Base-by-base conservation (phyloP, 92 coral and sea anemone species). In the Paragorgia papillata region DNA sequence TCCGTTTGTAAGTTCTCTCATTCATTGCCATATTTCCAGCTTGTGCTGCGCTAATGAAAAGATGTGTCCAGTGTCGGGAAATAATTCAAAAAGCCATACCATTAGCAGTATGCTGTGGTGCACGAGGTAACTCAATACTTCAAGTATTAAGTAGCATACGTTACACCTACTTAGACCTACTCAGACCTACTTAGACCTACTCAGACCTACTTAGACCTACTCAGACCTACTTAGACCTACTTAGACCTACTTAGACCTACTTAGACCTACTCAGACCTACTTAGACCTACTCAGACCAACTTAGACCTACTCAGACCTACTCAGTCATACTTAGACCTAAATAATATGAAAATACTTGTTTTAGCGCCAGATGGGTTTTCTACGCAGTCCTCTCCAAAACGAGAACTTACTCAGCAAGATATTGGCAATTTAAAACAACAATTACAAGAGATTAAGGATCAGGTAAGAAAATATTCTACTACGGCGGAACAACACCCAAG, bases 51-150 rank as follows among this genome's bases (percentile, higher is more conserved):
- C 48, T 93, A 58, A 93, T 93, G 97, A 93, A 93, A 79, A 93
- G 87, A 69, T 93, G 97, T 53, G 91, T 93, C 20, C 97, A 93
- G 79, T 93, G 97, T 67, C 91, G 97, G 3, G 87, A 85, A 66
- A 50, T 64, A 40, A 93, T 93, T 35, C 88, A 81, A 1, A 96
- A 88, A 54, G 80, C 80, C 56, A 79, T 93, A 1, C 96, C 97
- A 37, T 93, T 93, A 46, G 89, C 85, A 26, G 97, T 92, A 19
- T 92, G 97, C 60, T 93, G 97, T 69, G 97, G 97, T 34, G 97
- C 96, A 73, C 81, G 89, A 88, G 96, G 96, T 93, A 56, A 13
- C n/a, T n/a, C n/a, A n/a, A n/a, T n/a, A n/a, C n/a, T n/a, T n/a
- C n/a, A n/a, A n/a, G n/a, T n/a, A n/a, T n/a, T n/a, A n/a, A n/a